Evolutionary conservation across 2,888 invertebrate genomes (phyloP).

Genomic region (Agonopterix heracliana): DNA sequence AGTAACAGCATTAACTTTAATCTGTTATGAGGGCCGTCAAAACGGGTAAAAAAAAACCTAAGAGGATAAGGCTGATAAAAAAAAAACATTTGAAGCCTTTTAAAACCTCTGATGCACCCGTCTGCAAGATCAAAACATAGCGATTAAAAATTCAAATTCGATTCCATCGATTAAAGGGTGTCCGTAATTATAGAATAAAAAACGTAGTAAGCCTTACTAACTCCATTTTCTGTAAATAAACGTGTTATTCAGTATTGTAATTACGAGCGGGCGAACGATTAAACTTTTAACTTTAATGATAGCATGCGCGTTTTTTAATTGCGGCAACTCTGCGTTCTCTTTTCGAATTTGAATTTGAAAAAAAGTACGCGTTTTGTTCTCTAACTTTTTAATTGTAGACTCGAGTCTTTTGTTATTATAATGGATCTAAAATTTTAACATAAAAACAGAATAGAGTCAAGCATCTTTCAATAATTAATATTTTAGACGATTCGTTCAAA

Average conservation of each 20-base stretch:
- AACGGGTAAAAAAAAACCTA: not conserved
- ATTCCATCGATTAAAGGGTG: slow-evolving; percentile 30
- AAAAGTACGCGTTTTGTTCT: slow-evolving; percentile 7
- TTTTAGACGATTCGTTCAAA: not conserved
- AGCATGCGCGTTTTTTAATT: slow-evolving; percentile 53
- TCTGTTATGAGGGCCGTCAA: not conserved
- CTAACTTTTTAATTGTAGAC: slow-evolving; percentile 3
- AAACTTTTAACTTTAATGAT: slow-evolving; percentile 45
- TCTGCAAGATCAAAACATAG: slow-evolving; percentile 17
- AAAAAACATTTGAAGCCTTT: slow-evolving; percentile 2
- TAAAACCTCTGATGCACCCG: slow-evolving; percentile 7
- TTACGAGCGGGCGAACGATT: slow-evolving; percentile 40
- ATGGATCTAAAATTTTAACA: not conserved
- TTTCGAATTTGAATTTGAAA: slow-evolving; percentile 25
- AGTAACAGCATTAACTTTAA: too few species aligned
- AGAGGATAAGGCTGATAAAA: not conserved
- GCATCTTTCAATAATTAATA: too few species aligned
- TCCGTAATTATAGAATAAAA: slow-evolving; percentile 34
- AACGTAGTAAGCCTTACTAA: slow-evolving; percentile 19
- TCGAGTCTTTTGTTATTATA: not conserved
- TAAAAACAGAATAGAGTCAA: too few species aligned
- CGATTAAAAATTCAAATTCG: slow-evolving; percentile 15
- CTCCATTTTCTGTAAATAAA: slow-evolving; percentile 31
- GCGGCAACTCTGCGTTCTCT: slow-evolving; percentile 25
- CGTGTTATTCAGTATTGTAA: slow-evolving; percentile 33